phyloP scores from a whole-genome alignment of 2,113 vertebrate species.

The Oryzias melastigma region DNA sequence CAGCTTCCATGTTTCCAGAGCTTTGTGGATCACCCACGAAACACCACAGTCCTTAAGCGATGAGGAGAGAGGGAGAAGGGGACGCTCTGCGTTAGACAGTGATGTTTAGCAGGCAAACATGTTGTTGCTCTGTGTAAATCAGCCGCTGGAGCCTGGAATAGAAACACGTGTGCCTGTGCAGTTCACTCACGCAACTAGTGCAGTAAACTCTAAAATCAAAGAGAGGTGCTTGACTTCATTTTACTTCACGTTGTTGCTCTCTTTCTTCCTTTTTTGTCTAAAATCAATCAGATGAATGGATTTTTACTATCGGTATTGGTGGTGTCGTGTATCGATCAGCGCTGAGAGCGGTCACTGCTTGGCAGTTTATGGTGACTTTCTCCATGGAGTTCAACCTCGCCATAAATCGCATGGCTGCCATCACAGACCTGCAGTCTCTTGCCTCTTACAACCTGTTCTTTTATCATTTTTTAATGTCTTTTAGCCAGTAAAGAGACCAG shows the following conservation, averaged over 20 bases:
- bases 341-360: background rate
- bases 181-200: constrained; percentile 45
- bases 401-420: constrained; percentile 29
- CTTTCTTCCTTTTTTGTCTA: background rate
- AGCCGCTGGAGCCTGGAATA: constrained; percentile 46
- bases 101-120: constrained; percentile 19
- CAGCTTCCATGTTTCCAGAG: constrained; percentile 1
- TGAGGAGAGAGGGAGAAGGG: background rate
- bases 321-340: too few species aligned
- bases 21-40: constrained; percentile 13
- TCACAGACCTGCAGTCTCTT: constrained; percentile 72
- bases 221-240: constrained; percentile 58
- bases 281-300: too few species aligned
- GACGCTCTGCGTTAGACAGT: constrained; percentile 10
- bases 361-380: background rate
- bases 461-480: constrained; percentile 68
- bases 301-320: too few species aligned
- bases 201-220: constrained; percentile 29
- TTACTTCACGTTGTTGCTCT: constrained; percentile 3
- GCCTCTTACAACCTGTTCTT: constrained; percentile 72
- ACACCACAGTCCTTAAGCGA: constrained; percentile 44
- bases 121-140: constrained; percentile 39
- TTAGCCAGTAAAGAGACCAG: constrained; percentile 83
- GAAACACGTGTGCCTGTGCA: constrained; percentile 57
- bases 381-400: background rate